A percentile compares a stretch with the other conserved stretches of the same genome.
These are phyloP conservation scores for Sminthurides aquaticus DNA, from an alignment of 2,888 invertebrate genomes.

Conservation along the genomic window DNA sequence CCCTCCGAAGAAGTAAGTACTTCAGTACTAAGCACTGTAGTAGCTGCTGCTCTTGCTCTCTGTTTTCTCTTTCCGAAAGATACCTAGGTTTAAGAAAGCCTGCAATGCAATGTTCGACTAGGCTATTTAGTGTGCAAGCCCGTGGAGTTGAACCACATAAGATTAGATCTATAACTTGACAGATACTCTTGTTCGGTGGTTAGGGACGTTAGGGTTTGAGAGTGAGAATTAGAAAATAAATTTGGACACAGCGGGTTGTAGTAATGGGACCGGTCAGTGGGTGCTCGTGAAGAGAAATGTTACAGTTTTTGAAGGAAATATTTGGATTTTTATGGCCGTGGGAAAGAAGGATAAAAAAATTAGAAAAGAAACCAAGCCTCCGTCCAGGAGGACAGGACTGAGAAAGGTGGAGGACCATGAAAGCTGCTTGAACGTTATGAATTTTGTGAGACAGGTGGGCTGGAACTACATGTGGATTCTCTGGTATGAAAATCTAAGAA, in stretches of 20 bases:
- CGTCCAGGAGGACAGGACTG: constrained; percentile 11
- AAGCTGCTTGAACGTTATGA: constrained; percentile 34
- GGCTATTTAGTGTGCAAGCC: too few relatives aligned
- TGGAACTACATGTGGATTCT: constrained; percentile 18
- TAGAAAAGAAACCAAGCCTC: constrained; percentile 3
- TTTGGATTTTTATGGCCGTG: constrained; percentile 40
- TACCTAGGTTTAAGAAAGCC: too few relatives aligned
- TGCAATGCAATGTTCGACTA: too few relatives aligned
- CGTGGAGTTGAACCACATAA: too few relatives aligned
- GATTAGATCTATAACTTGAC: too few relatives aligned
- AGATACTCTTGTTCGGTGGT: too few relatives aligned
- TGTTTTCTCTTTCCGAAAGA: too few relatives aligned
- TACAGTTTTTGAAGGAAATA: constrained; percentile 36
- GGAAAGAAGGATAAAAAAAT: constrained; percentile 32
- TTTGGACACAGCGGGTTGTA: constrained; percentile 33
- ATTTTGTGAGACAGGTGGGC: constrained; percentile 41
- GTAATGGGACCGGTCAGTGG: constrained; percentile 33
- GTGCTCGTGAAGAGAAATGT: constrained; percentile 25
- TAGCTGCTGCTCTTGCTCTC: too few relatives aligned
- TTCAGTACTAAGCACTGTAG: too few relatives aligned
- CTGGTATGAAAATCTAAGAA: not conserved
- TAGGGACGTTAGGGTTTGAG: too few relatives aligned
- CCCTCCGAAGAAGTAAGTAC: not conserved
- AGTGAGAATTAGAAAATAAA: constrained; percentile 23
- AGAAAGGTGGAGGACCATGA: too few relatives aligned